phyloP scores from a whole-genome alignment of 1,140 invertebrate genomes.

The Ooceraea biroi region DNA sequence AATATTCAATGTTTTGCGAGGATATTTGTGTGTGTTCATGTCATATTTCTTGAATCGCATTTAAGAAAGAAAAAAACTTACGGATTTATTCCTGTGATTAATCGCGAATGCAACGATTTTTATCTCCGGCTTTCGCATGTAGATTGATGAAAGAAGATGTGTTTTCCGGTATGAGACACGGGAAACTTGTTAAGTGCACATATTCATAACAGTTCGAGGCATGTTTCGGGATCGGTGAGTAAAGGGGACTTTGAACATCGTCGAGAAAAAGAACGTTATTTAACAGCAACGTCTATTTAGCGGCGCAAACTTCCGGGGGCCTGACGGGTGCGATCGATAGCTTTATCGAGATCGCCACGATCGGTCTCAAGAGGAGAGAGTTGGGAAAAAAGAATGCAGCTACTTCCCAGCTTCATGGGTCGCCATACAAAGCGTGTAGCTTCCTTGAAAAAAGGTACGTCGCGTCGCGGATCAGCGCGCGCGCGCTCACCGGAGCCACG shows the following conservation, averaged over 20 bases:
- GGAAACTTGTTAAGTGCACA: not conserved
- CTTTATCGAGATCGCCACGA: constrained; percentile 50
- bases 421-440: constrained; percentile 78
- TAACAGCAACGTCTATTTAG: constrained; percentile 43
- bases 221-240: not conserved
- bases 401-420: constrained; percentile 80
- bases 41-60: not conserved
- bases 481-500: constrained; percentile 41
- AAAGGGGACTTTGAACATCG: not conserved
- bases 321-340: constrained; percentile 55
- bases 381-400: constrained; percentile 77
- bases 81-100: not conserved
- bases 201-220: not conserved
- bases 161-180: constrained; percentile 22
- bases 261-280: not conserved
- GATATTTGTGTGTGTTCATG: not conserved
- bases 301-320: constrained; percentile 17
- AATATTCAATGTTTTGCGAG: not conserved
- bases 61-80: not conserved
- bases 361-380: constrained; percentile 50
- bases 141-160: constrained; percentile 42
- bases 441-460: constrained; percentile 81
- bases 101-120: not conserved
- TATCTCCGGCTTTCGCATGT: not conserved
- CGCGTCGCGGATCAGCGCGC: constrained; percentile 38